A percentile compares a stretch with the other conserved stretches of the same genome.
Evolutionary conservation across 2,888 invertebrate genomes (phyloP).

Genomic region (Priocnemis perturbator): DNA sequence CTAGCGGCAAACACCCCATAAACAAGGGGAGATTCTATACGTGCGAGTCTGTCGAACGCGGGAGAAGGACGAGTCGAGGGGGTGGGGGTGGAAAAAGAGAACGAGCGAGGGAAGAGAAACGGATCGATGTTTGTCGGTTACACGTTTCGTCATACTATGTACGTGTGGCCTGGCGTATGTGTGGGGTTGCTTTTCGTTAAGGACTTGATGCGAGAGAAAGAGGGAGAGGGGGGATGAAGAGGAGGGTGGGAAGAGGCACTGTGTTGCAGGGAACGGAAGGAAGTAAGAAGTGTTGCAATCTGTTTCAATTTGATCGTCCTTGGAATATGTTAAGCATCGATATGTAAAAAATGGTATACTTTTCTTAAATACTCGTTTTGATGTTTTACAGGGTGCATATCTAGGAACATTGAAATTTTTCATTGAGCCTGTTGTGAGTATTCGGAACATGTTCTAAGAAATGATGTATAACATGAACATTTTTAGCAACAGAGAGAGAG

Average conservation of each 20-base stretch:
- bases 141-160: neutral
- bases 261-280: neutral
- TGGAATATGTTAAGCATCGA: no score
- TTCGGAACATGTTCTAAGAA: no score
- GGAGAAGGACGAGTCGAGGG: slow-evolving; percentile 30
- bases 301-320: no score
- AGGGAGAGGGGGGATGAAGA: neutral
- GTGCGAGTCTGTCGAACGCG: slow-evolving; percentile 35
- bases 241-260: no score
- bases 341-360: no score
- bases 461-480: no score
- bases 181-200: no score
- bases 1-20: slow-evolving; percentile 61
- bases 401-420: no score
- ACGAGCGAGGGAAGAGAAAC: neutral
- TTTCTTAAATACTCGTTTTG: no score
- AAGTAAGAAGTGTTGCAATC: no score
- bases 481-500: slow-evolving; percentile 1
- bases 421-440: no score
- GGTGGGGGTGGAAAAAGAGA: slow-evolving; percentile 10
- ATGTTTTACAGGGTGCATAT: no score
- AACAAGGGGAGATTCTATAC: slow-evolving; percentile 66
- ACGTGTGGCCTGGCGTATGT: neutral
- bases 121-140: slow-evolving; percentile 1
- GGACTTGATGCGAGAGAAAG: neutral